Percentiles rank a stretch among this genome's conserved stretches.
Evolutionary conservation across 2,113 vertebrate species (phyloP).

Genomic region (Mastomys coucha): DNA sequence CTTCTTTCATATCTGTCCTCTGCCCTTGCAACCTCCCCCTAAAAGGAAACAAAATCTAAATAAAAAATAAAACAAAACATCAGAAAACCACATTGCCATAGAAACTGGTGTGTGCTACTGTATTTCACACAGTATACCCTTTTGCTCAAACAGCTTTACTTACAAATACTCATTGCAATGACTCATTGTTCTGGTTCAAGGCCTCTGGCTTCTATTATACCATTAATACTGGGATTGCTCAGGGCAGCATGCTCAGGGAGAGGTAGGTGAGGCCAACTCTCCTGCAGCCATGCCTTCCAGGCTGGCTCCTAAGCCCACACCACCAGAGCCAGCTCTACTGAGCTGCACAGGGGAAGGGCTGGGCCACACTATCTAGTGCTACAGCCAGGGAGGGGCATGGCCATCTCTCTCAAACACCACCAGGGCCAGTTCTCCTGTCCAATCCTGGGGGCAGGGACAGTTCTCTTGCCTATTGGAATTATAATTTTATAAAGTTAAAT

Average conservation of each 20-base stretch:
- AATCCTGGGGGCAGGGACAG: not conserved
- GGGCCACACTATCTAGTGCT: not conserved
- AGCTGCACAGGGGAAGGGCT: not conserved
- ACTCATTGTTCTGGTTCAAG: not conserved
- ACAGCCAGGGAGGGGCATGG: not conserved
- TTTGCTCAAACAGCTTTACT: not conserved
- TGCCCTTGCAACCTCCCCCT: not conserved
- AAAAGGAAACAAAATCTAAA: not conserved
- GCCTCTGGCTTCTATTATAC: not conserved
- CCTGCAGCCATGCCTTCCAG: not conserved
- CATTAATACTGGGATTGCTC: not conserved
- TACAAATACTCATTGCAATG: not conserved
- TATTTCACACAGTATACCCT: not conserved
- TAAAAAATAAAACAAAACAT: not conserved
- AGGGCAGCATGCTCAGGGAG: not conserved
- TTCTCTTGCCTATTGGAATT: not conserved
- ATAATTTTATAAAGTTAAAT: not conserved
- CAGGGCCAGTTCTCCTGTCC: too few relatives aligned
- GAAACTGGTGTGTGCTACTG: not conserved
- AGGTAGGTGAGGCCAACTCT: not conserved
- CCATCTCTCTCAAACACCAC: too few relatives aligned
- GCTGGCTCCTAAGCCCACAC: not conserved
- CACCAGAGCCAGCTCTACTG: not conserved
- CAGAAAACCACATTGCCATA: not conserved
- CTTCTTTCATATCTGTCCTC: not conserved